Evolutionary conservation across 2,113 vertebrate species (phyloP).

Genomic region (Notothenia rossii): DNA sequence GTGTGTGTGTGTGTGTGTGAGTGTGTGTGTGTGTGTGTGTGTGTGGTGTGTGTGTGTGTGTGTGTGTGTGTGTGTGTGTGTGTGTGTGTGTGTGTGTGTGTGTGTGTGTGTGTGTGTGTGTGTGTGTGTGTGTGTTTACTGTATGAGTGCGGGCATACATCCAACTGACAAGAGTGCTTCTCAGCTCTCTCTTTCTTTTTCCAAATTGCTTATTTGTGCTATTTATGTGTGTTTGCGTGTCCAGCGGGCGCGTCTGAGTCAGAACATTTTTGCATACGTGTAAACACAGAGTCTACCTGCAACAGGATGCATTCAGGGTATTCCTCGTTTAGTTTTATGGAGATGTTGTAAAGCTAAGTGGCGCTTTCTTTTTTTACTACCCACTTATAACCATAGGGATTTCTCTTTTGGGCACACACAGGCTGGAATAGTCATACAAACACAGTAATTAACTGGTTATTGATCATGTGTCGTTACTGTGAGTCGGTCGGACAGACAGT

Average conservation of each 20-base stretch:
- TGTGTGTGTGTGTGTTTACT: slow-evolving; percentile 38
- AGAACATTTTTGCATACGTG: slow-evolving; percentile 24
- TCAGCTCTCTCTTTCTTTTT: slow-evolving; percentile 35
- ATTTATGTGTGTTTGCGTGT: slow-evolving; percentile 25
- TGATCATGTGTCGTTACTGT: slow-evolving; percentile 69
- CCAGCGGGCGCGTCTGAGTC: background rate
- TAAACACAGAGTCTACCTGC: slow-evolving; percentile 40
- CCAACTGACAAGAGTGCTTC: slow-evolving; percentile 20
- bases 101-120: background rate
- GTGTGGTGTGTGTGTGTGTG: slow-evolving; percentile 40
- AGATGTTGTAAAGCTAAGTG: slow-evolving; percentile 58
- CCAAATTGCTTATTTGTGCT: slow-evolving; percentile 33
- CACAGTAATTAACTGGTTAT: slow-evolving; percentile 60
- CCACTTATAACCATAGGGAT: slow-evolving; percentile 20
- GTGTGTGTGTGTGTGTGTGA: slow-evolving; percentile 37
- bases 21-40: background rate
- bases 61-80: background rate
- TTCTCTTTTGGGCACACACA: slow-evolving; percentile 15
- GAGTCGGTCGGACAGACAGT: slow-evolving; percentile 62
- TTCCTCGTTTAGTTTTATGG: slow-evolving; percentile 50
- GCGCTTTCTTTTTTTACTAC: slow-evolving; percentile 21
- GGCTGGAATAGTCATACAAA: slow-evolving; percentile 9
- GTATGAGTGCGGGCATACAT: slow-evolving; percentile 30
- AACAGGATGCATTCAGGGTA: slow-evolving; percentile 21
- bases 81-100: slow-evolving; percentile 13